These are phyloP conservation scores for Palaemon carinicauda DNA, from an alignment of 1,140 invertebrate genomes.

Conservation along the genomic window DNA sequence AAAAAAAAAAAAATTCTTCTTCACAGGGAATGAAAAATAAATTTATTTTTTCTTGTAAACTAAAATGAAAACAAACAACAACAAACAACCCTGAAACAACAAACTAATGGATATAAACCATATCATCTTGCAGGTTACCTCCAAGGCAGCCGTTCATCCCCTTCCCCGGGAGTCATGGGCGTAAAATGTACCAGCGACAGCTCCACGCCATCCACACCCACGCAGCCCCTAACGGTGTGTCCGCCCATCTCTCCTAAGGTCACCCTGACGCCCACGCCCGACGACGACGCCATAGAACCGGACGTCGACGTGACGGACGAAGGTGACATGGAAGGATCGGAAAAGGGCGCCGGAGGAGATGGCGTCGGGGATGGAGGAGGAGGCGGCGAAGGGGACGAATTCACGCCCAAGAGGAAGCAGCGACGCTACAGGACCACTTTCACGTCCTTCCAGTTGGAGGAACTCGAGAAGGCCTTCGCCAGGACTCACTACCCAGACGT, in stretches of 20 bases:
- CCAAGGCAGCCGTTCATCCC: constrained; percentile 31
- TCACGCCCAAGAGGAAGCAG: constrained; percentile 49
- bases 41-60: no score
- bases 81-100: no score
- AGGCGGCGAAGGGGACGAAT: constrained; percentile 37
- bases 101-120: no score
- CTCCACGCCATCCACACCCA: constrained; percentile 23
- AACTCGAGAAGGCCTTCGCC: constrained; percentile 46
- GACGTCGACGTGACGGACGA: constrained; percentile 50
- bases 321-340: constrained; percentile 36
- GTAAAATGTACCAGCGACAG: constrained; percentile 26
- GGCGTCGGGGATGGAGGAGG: constrained; percentile 7
- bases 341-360: neutral
- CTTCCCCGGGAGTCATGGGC: constrained; percentile 28
- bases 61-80: no score
- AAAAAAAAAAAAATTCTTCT: no score
- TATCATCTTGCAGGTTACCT: constrained; percentile 21
- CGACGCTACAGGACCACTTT: constrained; percentile 42
- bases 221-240: neutral
- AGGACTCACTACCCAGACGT: constrained; percentile 47
- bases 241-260: constrained; percentile 26
- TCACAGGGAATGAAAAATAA: no score
- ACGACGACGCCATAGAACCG: constrained; percentile 41
- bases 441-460: constrained; percentile 48
- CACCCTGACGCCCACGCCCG: constrained; percentile 42